Evolutionary conservation across 2,797 vertebrate genomes (phyloP), one percentile per base, ranked within the genome.

Genomic region (Heterohyrax brucei): DNA sequence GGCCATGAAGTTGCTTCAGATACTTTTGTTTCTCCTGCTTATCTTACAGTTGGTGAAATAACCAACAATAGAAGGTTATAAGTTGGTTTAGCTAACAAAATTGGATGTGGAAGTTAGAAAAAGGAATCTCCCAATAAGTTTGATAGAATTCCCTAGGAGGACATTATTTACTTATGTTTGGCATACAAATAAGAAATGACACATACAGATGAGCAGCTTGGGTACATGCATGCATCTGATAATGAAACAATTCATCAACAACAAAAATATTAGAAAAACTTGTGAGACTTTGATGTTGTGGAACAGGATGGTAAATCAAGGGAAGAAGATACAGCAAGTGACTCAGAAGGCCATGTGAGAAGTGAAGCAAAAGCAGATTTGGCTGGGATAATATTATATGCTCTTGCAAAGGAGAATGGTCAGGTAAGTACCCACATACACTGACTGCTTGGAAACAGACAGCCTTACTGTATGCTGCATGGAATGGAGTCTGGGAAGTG

Each of bases 151-250:
- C 7, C 73, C n/a, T 87, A 87, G 39, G 53, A 93, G 66, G 18
- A 87, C 4, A 70, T 33, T 77, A 87, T 53, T 72, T 95, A 90
- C 48, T 77, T 56, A 80, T 24, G 76, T 76, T 56, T 61, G 44
- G 64, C 75, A 83, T 94, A 79, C 79, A 79, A 79, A 72, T 86
- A 70, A 97, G 79, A 96, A 96, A 97, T 94, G 48, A 97, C 94
- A 95, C 95, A 72, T 70, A 77, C 94, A 86, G 85, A 96, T 78
- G 76, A 96, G 33, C n/a, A 91, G 91, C 26, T 96, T 97, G 81
- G 72, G 96, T 83, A 96, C 93, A 97, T 97, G 96, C 93, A 96
- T 96, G 96, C 96, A 92, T 97, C 97, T 97, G 97, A 97, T 97
- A 95, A 94, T 89, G 93, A 95, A 96, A 95, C 82, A 95, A 80